Conservation (phyloP, 2,797 vertebrate genomes). For the Sebastes reedi region DNA sequence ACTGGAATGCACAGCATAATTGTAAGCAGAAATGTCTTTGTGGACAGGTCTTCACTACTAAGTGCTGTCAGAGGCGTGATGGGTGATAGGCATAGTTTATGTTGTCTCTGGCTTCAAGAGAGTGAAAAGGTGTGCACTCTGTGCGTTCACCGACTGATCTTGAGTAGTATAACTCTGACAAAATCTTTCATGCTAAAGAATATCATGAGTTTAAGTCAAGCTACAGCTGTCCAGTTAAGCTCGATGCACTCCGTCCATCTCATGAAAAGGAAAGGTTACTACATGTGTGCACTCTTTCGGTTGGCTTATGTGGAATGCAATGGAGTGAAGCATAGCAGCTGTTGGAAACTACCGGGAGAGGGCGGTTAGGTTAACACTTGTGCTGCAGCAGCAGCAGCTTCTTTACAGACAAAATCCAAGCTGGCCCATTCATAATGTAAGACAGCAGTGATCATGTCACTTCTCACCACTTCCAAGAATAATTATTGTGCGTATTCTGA, state of each 20-base stretch:
- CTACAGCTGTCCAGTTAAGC: not conserved
- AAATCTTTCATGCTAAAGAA: not conserved
- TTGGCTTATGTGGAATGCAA: slow-evolving; percentile 1
- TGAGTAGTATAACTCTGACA: not conserved
- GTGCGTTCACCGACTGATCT: not conserved
- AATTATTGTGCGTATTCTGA: not conserved
- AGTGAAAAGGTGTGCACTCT: not conserved
- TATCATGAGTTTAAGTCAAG: not conserved
- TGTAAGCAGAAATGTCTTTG: not conserved
- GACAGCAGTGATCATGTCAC: not conserved
- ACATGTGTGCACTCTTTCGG: slow-evolving; percentile 4
- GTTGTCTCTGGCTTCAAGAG: not conserved
- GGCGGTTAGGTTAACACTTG: slow-evolving; percentile 8
- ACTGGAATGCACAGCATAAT: not conserved
- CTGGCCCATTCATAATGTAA: not conserved
- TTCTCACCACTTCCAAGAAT: not conserved
- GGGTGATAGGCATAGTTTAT: not conserved
- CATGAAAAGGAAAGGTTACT: slow-evolving; percentile 13
- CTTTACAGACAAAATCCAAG: not conserved
- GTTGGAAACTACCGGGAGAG: slow-evolving; percentile 7
- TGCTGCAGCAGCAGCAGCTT: not conserved
- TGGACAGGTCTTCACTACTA: not conserved
- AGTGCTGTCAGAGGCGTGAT: not conserved
- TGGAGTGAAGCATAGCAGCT: slow-evolving; percentile 29
- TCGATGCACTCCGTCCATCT: not conserved